Percentiles rank a stretch among this genome's conserved stretches.
Conservation (phyloP, 2,797 vertebrate species). For the Clarias pachynema region DNA sequence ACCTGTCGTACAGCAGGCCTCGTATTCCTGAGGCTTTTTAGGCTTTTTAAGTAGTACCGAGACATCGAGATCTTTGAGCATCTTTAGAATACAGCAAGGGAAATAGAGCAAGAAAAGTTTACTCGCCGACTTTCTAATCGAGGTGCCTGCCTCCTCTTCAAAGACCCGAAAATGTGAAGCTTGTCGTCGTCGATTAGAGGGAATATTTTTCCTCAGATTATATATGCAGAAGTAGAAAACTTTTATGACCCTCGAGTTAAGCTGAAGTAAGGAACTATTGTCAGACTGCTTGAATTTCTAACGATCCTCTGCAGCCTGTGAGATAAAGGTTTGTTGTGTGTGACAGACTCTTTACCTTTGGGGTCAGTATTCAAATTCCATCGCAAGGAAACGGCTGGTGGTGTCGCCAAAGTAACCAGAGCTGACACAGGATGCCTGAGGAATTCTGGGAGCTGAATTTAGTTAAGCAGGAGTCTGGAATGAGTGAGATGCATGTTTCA, state of each 20-base stretch:
- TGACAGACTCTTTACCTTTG: slow-evolving; percentile 28
- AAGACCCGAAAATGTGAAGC: slow-evolving; percentile 41
- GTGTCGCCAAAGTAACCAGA: slow-evolving; percentile 24
- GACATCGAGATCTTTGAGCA: slow-evolving; percentile 12
- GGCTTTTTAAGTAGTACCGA: slow-evolving; percentile 32
- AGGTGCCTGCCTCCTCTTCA: slow-evolving; percentile 35
- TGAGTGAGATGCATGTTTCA: background rate
- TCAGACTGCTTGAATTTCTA: slow-evolving; percentile 18
- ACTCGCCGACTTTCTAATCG: slow-evolving; percentile 22
- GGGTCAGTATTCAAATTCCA: slow-evolving; percentile 27
- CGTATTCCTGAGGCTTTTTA: slow-evolving; percentile 21
- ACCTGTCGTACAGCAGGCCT: slow-evolving; percentile 35
- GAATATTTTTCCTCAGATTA: slow-evolving; percentile 15
- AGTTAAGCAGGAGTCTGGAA: background rate
- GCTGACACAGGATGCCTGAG: slow-evolving; percentile 14
- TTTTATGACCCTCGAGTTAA: slow-evolving; percentile 19
- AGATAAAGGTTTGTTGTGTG: slow-evolving; percentile 30
- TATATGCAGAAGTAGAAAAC: slow-evolving; percentile 35
- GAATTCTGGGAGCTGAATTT: slow-evolving; percentile 22
- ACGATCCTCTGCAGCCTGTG: background rate
- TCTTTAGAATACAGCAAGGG: slow-evolving; percentile 23
- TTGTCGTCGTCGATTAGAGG: slow-evolving; percentile 39
- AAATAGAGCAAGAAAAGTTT: slow-evolving; percentile 33
- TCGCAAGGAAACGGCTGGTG: background rate
- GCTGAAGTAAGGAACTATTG: slow-evolving; percentile 29